A percentile compares a stretch with the other conserved stretches of the same genome.
Evolutionary conservation across 2,113 vertebrate species (phyloP).

Genomic region (Pagrus major): DNA sequence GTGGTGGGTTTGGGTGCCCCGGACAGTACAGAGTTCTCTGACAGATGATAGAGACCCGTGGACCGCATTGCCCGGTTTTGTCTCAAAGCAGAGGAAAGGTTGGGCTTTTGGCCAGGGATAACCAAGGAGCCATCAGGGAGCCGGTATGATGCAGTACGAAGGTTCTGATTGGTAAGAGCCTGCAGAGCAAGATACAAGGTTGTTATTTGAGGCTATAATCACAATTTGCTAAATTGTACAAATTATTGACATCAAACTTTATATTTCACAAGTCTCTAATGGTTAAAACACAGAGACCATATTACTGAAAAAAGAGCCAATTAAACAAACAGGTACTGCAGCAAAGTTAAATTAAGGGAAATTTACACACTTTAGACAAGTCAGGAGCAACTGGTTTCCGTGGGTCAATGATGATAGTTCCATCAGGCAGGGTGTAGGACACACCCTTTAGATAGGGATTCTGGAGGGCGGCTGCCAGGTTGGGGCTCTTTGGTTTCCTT

Average conservation of each 20-base stretch:
- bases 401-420: conserved; percentile 82
- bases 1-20: conserved; percentile 67
- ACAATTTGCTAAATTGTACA: background rate
- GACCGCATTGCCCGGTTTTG: conserved; percentile 69
- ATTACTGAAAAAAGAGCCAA: background rate
- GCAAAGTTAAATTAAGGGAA: background rate
- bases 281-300: background rate
- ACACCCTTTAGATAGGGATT: conserved; percentile 80
- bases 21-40: conserved; percentile 69
- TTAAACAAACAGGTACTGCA: background rate
- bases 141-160: conserved; percentile 75
- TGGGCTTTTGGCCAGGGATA: conserved; percentile 76
- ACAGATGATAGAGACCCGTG: conserved; percentile 59
- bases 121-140: conserved; percentile 72
- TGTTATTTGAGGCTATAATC: conserved; percentile 3
- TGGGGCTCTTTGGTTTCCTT: conserved; percentile 77
- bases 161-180: conserved; percentile 76
- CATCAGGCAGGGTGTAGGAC: conserved; percentile 82
- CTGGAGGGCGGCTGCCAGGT: conserved; percentile 76
- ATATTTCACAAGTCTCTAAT: background rate
- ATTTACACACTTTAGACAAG: conserved; percentile 69
- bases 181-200: conserved; percentile 38
- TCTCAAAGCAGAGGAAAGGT: conserved; percentile 68
- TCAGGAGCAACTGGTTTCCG: conserved; percentile 72
- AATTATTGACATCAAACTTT: background rate